Conservation (phyloP, 1,140 invertebrate species). For the Nasonia longicornis region DNA sequence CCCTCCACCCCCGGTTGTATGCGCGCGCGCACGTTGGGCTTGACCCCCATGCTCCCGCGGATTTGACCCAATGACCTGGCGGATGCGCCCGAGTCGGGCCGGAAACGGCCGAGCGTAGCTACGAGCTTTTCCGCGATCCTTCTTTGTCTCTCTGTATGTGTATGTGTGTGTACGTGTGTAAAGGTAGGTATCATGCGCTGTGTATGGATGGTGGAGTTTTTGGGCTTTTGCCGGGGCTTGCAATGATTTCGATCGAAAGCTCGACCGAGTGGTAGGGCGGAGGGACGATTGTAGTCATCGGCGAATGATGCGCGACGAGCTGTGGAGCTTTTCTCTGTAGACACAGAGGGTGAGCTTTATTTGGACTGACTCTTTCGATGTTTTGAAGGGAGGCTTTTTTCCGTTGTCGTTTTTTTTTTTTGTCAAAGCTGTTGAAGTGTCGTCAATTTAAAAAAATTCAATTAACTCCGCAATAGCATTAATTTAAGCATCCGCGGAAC, state of each 20-base stretch:
- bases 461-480: too few relatives aligned
- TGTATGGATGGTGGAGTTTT: not conserved
- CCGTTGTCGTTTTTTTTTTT: too few relatives aligned
- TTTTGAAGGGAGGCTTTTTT: too few relatives aligned
- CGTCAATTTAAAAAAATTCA: too few relatives aligned
- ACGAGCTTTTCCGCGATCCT: slow-evolving; percentile 5
- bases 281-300: not conserved
- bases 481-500: too few relatives aligned
- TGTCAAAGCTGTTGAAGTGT: too few relatives aligned
- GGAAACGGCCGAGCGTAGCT: slow-evolving; percentile 24
- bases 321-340: not conserved
- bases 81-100: slow-evolving; percentile 24
- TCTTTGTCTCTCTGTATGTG: not conserved
- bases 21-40: slow-evolving; percentile 37
- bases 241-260: not conserved
- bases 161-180: not conserved
- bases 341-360: too few relatives aligned
- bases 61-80: slow-evolving; percentile 48
- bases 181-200: not conserved
- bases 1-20: not conserved
- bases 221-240: not conserved
- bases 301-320: not conserved
- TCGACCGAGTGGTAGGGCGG: not conserved
- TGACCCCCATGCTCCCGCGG: slow-evolving; percentile 43
- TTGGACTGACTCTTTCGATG: too few relatives aligned